Evolutionary conservation across 2,888 invertebrate species (phyloP).

Genomic region (Endomychus coccineus): DNA sequence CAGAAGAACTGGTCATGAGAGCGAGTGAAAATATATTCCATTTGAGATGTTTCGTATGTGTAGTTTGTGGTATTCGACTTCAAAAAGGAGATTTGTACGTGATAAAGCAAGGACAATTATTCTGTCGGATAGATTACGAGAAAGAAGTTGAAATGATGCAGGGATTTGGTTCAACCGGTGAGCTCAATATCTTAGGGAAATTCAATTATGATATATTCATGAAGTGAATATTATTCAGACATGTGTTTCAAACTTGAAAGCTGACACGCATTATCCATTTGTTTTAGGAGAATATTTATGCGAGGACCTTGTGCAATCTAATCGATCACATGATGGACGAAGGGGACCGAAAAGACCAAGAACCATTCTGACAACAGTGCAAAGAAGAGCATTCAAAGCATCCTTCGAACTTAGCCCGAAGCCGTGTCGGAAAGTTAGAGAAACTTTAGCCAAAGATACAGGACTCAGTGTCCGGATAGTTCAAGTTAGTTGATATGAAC

Average conservation of each 20-base stretch:
- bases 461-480: slow-evolving; percentile 78
- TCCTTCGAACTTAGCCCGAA: slow-evolving; percentile 82
- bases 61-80: slow-evolving; percentile 65
- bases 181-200: neutral
- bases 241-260: no score
- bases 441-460: slow-evolving; percentile 75
- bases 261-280: no score
- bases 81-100: slow-evolving; percentile 79
- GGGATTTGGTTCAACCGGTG: slow-evolving; percentile 41
- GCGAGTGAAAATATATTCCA: slow-evolving; percentile 69
- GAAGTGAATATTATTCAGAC: no score
- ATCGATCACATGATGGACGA: slow-evolving; percentile 55
- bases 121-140: slow-evolving; percentile 74
- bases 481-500: slow-evolving; percentile 54
- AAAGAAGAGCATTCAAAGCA: slow-evolving; percentile 74
- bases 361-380: slow-evolving; percentile 76
- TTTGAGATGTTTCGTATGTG: slow-evolving; percentile 71
- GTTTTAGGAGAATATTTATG: slow-evolving; percentile 50
- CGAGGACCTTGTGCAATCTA: slow-evolving; percentile 52
- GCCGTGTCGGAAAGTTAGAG: slow-evolving; percentile 74
- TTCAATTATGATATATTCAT: no score
- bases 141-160: slow-evolving; percentile 69
- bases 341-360: slow-evolving; percentile 74
- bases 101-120: slow-evolving; percentile 67
- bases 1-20: slow-evolving; percentile 75